Percentiles rank a stretch among this genome's conserved stretches.
These are phyloP conservation scores for Lasioglossum zephyrum DNA, from an alignment of 2,888 invertebrate species.

Conservation along the genomic window DNA sequence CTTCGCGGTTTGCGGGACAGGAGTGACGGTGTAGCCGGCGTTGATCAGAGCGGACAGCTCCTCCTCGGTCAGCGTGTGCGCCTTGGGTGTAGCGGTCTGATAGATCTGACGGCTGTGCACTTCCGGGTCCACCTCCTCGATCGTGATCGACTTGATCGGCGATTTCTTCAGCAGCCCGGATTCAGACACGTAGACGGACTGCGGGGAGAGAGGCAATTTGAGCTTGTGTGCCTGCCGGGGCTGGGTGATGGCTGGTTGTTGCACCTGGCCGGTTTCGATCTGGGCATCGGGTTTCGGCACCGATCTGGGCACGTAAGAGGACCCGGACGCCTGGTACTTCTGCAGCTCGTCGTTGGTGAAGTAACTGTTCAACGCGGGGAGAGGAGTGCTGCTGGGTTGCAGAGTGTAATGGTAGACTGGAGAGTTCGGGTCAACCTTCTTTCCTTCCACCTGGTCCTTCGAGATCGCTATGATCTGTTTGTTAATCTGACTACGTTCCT, in stretches of 20 bases:
- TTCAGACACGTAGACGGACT: slow-evolving; percentile 79
- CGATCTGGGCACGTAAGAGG: slow-evolving; percentile 78
- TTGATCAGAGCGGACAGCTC: slow-evolving; percentile 80
- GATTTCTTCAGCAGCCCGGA: slow-evolving; percentile 80
- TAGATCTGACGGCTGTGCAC: slow-evolving; percentile 71
- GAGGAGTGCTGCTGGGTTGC: slow-evolving; percentile 65
- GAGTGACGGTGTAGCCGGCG: slow-evolving; percentile 81
- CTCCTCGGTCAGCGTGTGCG: slow-evolving; percentile 77
- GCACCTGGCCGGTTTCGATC: slow-evolving; percentile 54
- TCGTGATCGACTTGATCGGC: slow-evolving; percentile 79
- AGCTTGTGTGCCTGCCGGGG: slow-evolving; percentile 79
- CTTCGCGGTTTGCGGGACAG: slow-evolving; percentile 75
- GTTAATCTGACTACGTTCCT: slow-evolving; percentile 78
- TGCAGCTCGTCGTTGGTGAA: slow-evolving; percentile 76
- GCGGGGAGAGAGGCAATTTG: slow-evolving; percentile 75
- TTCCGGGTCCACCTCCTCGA: slow-evolving; percentile 79
- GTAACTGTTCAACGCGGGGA: slow-evolving; percentile 76
- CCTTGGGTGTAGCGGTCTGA: slow-evolving; percentile 74
- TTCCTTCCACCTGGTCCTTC: slow-evolving; percentile 77
- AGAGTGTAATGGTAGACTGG: slow-evolving; percentile 80
- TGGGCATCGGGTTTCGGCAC: slow-evolving; percentile 71
- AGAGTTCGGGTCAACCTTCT: slow-evolving; percentile 77
- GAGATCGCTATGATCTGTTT: slow-evolving; percentile 78
- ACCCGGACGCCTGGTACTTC: slow-evolving; percentile 80
- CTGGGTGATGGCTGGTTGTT: slow-evolving; percentile 72